Conservation (phyloP, 2,113 vertebrate species). For the Motacilla alba region DNA sequence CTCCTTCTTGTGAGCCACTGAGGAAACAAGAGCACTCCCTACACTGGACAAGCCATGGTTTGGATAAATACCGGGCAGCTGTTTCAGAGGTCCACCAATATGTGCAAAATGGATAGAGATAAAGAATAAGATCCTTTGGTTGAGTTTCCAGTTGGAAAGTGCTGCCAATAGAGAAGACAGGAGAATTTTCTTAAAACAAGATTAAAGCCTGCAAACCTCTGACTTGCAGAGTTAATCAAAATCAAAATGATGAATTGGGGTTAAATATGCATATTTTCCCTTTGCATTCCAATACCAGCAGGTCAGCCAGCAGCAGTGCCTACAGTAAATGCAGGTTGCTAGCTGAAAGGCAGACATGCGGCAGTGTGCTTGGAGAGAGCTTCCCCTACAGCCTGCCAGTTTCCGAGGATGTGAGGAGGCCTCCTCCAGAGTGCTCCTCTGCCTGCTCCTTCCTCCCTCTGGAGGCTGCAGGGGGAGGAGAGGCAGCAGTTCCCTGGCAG, state of each 20-base stretch:
- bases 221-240: constrained; percentile 46
- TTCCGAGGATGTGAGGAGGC: not conserved
- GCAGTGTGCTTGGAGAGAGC: not conserved
- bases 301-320: not conserved
- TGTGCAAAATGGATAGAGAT: not conserved
- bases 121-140: not conserved
- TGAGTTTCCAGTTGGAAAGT: not conserved
- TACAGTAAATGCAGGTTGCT: not conserved
- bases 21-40: not conserved
- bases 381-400: not conserved
- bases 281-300: not conserved
- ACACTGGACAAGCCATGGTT: not conserved
- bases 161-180: not conserved
- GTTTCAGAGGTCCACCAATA: not conserved
- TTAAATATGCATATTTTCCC: constrained; percentile 38
- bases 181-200: constrained; percentile 23
- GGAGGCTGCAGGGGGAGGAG: not conserved
- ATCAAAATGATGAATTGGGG: constrained; percentile 40
- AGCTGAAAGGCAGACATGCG: not conserved
- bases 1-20: not conserved
- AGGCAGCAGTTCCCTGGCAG: not conserved
- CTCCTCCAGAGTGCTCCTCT: not conserved
- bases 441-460: not conserved
- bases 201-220: constrained; percentile 25
- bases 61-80: not conserved